Percentiles rank a stretch among this genome's conserved stretches.
These are phyloP conservation scores for Xenus cinereus DNA, from an alignment of 2,113 vertebrate species.

Conservation along the genomic window DNA sequence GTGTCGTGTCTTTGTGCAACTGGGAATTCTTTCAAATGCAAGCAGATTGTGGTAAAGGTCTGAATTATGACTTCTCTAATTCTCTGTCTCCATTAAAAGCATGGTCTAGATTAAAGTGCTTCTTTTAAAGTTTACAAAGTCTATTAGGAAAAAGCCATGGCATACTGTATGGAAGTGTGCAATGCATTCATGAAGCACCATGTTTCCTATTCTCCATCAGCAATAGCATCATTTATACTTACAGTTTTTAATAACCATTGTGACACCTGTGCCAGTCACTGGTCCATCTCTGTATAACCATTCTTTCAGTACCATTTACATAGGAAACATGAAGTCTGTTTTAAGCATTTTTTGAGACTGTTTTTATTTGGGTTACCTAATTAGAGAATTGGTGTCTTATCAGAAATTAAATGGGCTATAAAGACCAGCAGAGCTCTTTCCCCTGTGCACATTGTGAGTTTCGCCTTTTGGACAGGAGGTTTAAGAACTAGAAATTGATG, in stretches of 20 bases:
- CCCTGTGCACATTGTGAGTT: background rate
- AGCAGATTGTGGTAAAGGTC: background rate
- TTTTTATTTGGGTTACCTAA: background rate
- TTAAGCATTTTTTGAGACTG: background rate
- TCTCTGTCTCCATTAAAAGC: background rate
- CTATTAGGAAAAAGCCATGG: accelerated
- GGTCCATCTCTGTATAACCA: background rate
- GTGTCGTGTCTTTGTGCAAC: background rate
- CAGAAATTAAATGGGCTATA: background rate
- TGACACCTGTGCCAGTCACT: background rate
- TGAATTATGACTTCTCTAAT: background rate
- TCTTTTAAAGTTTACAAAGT: background rate
- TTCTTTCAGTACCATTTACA: background rate
- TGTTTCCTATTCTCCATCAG: background rate
- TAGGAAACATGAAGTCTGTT: background rate
- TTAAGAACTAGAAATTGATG: background rate
- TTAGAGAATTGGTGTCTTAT: background rate
- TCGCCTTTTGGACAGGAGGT: background rate
- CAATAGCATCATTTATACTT: background rate
- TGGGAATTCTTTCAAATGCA: background rate
- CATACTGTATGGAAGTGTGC: background rate
- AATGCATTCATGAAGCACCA: background rate
- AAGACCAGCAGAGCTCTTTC: background rate
- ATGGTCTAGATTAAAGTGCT: background rate
- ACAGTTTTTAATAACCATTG: accelerated